A percentile compares a stretch with the other conserved stretches of the same genome.
Conservation (phyloP, 1,140 invertebrate genomes). For the Aleiodes sp. region DNA sequence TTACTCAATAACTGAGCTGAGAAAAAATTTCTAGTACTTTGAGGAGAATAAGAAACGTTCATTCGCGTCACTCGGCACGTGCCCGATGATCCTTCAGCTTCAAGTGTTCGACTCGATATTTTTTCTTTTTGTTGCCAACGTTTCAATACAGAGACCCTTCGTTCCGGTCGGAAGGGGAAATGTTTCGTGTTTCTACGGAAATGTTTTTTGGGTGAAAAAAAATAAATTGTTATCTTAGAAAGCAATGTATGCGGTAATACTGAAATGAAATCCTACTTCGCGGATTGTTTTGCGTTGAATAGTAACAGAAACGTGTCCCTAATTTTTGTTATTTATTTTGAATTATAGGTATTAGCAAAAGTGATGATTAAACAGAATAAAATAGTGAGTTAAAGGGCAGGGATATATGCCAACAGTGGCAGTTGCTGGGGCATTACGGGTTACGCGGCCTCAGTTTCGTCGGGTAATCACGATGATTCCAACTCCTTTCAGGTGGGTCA, state of each 20-base stretch:
- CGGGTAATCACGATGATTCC: constrained; percentile 65
- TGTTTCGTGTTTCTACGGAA: constrained; percentile 39
- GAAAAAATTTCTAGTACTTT: constrained; percentile 1
- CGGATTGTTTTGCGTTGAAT: not conserved
- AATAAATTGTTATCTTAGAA: too few species aligned
- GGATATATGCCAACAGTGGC: constrained; percentile 55
- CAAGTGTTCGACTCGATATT: constrained; percentile 2
- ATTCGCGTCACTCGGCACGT: constrained; percentile 32
- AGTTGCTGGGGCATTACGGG: constrained; percentile 60
- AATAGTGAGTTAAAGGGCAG: constrained; percentile 25
- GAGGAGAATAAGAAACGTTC: not conserved
- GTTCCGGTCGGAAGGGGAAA: constrained; percentile 45
- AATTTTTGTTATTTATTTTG: not conserved
- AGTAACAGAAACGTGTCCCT: not conserved
- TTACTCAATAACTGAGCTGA: not conserved
- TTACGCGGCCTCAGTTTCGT: constrained; percentile 47
- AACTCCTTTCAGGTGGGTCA: constrained; percentile 50
- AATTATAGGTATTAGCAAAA: constrained; percentile 13
- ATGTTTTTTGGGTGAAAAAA: constrained; percentile 7
- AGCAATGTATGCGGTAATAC: too few species aligned
- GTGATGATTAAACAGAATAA: constrained; percentile 19
- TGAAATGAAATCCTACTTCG: too few species aligned
- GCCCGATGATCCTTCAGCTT: constrained; percentile 20
- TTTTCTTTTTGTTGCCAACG: not conserved
- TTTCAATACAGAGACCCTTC: constrained; percentile 12